Evolutionary conservation across 2,888 invertebrate genomes (phyloP).

Genomic region (Malacosoma neustria): DNA sequence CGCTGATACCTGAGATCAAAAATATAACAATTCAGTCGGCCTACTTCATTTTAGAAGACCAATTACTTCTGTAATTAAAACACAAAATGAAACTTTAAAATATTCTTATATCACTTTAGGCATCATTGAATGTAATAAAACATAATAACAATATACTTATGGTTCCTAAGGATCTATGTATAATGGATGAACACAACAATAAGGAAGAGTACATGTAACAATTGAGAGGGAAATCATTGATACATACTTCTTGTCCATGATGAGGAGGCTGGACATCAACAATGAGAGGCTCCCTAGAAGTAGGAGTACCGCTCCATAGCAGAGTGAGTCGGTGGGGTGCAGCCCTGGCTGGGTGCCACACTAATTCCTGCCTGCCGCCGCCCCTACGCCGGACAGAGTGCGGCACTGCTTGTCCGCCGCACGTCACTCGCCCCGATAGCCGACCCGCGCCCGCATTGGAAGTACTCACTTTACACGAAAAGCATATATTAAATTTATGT

Average conservation of each 20-base stretch:
- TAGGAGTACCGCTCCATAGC: slow-evolving; percentile 89
- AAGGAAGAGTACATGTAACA: too few relatives aligned
- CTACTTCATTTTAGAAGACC: too few relatives aligned
- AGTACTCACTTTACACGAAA: slow-evolving; percentile 81
- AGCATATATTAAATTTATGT: too few relatives aligned
- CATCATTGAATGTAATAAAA: too few relatives aligned
- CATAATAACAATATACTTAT: too few relatives aligned
- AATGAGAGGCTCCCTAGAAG: slow-evolving; percentile 67
- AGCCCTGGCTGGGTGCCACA: slow-evolving; percentile 90
- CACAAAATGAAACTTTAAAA: too few relatives aligned
- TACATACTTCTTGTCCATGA: slow-evolving; percentile 81
- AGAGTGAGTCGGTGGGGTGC: slow-evolving; percentile 91
- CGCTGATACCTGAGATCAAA: slow-evolving; percentile 73
- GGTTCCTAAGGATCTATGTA: too few relatives aligned
- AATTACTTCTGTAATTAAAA: too few relatives aligned
- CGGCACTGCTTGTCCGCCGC: slow-evolving; percentile 87
- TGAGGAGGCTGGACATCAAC: slow-evolving; percentile 77
- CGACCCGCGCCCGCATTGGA: slow-evolving; percentile 90
- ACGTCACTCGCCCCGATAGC: slow-evolving; percentile 85
- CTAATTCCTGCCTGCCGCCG: slow-evolving; percentile 82
- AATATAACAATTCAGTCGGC: neutral
- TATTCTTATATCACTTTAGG: too few relatives aligned
- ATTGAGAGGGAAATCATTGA: too few relatives aligned
- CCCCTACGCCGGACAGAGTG: slow-evolving; percentile 87
- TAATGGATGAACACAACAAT: too few relatives aligned